Base-by-base conservation (phyloP, 2,888 invertebrate species). In the Heliconius ismenius region DNA sequence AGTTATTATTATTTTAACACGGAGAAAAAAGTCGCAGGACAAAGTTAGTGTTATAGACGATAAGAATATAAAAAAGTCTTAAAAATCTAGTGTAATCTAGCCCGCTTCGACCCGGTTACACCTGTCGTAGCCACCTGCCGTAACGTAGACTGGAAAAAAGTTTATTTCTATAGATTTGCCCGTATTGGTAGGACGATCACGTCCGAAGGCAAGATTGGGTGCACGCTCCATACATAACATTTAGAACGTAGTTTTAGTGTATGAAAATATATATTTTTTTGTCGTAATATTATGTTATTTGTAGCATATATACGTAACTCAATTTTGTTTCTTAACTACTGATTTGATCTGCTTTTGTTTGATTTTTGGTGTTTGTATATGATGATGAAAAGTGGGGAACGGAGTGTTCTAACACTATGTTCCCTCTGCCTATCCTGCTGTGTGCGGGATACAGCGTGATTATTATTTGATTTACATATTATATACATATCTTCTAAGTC, bases 41-140 rank as follows among this genome's bases (percentile, higher is more conserved):
- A 58, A 11, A n/a, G 4, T 9, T 11, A n/a, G 58, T n/a, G n/a
- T 10, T 58, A 58, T 21, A n/a, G 3, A 58, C 10, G n/a, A 58
- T 10, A n/a, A 58, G 58, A 58, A 58, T 58, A 58, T 58, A 54
- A n/a, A 58, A 70, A 58, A 32, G 3, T 36, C n/a, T 58, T 58
- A 13, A 32, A 32, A 32, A 36, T 24, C 10, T 9, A 15, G 3
- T 28, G 32, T 58, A 69, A 58, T 32, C 36, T 36, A 64, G 21
- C 24, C 32, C 26, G 49, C 28, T 28, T 73, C 15, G 39, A 26
- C 75, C 69, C 70, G 24, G 54, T 76, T 49, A 21, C 54, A 49
- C 63, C 24, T 39, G 69, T 60, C 68, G 62, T 24, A 65, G 49
- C 39, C 64, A 74, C 74, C 70, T 76, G 70, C 68, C 70, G 43